Conservation (phyloP, 1,140 invertebrate genomes). For the Ceratosolen solmsi region DNA sequence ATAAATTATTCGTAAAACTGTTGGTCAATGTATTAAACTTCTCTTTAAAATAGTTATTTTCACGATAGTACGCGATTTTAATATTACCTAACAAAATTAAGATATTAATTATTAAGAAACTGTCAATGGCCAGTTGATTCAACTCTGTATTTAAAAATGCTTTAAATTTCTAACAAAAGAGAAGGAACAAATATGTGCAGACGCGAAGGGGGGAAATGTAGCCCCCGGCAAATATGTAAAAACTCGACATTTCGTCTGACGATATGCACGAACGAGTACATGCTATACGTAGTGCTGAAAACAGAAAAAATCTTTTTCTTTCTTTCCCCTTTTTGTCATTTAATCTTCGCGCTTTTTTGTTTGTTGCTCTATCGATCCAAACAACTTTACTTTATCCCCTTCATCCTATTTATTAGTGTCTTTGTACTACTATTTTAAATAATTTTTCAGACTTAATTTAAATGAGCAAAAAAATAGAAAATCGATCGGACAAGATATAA, state of each 20-base stretch:
- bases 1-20: too few species aligned
- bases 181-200: not conserved
- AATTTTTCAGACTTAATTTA: too few species aligned
- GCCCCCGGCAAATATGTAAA: not conserved
- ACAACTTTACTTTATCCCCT: conserved; percentile 24
- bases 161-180: conserved; percentile 2
- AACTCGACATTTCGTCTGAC: conserved; percentile 3
- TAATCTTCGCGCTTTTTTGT: conserved; percentile 5
- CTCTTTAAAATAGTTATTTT: too few species aligned
- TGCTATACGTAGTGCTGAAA: conserved; percentile 14
- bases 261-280: conserved; percentile 30
- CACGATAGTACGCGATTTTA: too few species aligned
- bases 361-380: not conserved
- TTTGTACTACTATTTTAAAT: too few species aligned
- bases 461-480: too few species aligned
- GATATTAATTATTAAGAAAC: too few species aligned
- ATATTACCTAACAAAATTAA: too few species aligned
- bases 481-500: too few species aligned
- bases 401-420: conserved; percentile 17
- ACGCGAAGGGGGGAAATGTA: not conserved
- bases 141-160: not conserved
- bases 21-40: too few species aligned
- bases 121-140: too few species aligned
- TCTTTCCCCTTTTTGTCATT: conserved; percentile 16
- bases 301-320: conserved; percentile 35